These are phyloP conservation scores for Labrus mixtus DNA, from an alignment of 2,113 vertebrate genomes.

Conservation along the genomic window DNA sequence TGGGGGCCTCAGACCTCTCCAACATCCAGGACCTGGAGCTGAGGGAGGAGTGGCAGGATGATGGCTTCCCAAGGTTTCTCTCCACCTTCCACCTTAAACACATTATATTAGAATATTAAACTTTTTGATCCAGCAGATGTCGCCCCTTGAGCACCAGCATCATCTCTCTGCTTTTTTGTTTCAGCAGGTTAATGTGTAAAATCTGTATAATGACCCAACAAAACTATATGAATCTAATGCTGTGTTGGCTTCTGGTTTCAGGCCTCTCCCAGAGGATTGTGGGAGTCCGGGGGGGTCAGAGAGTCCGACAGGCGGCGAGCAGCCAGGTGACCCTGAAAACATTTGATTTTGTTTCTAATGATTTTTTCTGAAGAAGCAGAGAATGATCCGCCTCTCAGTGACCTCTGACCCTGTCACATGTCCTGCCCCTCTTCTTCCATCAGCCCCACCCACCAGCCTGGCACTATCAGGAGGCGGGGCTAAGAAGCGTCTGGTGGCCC, in stretches of 20 bases:
- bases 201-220: not conserved
- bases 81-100: not conserved
- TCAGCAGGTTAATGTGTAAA: too few species aligned
- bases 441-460: conserved; percentile 80
- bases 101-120: too few species aligned
- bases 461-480: conserved; percentile 78
- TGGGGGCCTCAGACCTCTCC: not conserved
- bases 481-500: conserved; percentile 85
- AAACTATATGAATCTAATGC: not conserved
- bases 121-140: too few species aligned
- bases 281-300: conserved; percentile 50
- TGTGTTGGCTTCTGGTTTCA: conserved; percentile 2
- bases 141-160: too few species aligned
- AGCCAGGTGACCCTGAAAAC: conserved; percentile 6
- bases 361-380: too few species aligned
- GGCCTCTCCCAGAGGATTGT: conserved; percentile 75
- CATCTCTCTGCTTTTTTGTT: too few species aligned
- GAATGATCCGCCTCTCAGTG: not conserved
- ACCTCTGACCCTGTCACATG: not conserved
- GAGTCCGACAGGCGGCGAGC: conserved; percentile 14
- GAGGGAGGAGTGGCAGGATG: conserved; percentile 88
- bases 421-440: not conserved
- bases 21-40: conserved; percentile 84
- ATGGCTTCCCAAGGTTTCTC: conserved; percentile 86
- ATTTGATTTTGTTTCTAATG: not conserved